Evolutionary conservation across 2,888 invertebrate species (phyloP).

Genomic region (Diaphora mendica): DNA sequence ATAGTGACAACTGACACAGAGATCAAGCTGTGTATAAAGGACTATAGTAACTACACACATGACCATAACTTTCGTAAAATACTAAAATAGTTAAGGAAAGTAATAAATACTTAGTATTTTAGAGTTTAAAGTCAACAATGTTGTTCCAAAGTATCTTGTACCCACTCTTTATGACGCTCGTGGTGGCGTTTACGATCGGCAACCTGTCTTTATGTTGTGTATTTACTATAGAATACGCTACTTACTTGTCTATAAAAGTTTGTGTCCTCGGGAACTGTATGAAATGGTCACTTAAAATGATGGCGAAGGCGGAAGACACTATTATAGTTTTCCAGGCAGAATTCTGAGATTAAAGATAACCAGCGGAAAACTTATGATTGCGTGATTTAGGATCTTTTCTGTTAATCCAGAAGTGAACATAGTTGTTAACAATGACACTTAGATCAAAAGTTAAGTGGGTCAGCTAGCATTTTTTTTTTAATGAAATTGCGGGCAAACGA

Average conservation of each 20-base stretch:
- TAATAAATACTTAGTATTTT: neutral
- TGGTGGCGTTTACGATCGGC: conserved; percentile 5
- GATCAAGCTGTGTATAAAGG: too few relatives aligned
- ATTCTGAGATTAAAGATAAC: neutral
- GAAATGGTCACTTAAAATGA: neutral
- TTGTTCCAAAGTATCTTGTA: neutral
- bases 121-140: conserved; percentile 3
- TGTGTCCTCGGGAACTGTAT: neutral
- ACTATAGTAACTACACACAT: neutral
- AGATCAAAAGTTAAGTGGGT: too few relatives aligned
- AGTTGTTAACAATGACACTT: too few relatives aligned
- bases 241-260: neutral
- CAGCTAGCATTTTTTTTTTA: too few relatives aligned
- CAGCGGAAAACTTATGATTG: too few relatives aligned
- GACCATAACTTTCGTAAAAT: neutral
- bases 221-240: neutral
- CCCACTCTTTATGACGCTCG: neutral
- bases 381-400: too few relatives aligned
- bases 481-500: too few relatives aligned
- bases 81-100: neutral
- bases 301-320: neutral
- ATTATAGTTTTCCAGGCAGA: neutral
- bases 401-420: too few relatives aligned
- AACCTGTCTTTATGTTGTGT: neutral
- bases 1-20: too few relatives aligned